Conservation (phyloP, 1,140 invertebrate species). For the Caenorhabditis brenneri region DNA sequence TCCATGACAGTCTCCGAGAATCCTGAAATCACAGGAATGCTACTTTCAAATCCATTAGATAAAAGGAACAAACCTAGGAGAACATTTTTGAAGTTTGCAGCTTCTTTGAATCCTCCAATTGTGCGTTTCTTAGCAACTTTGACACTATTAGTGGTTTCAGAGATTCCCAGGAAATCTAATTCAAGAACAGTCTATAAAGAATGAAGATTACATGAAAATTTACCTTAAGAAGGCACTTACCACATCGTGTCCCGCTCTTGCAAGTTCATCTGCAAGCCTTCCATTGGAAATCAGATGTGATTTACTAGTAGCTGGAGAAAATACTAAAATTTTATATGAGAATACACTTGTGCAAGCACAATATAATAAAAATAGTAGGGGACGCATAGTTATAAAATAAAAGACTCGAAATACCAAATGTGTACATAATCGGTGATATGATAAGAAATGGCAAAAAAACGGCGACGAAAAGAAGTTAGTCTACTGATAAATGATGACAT, state of each 20-base stretch:
- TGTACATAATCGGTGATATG: neutral
- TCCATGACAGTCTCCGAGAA: slow-evolving; percentile 16
- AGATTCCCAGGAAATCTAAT: slow-evolving; percentile 30
- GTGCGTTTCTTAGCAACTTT: slow-evolving; percentile 26
- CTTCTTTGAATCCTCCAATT: slow-evolving; percentile 21
- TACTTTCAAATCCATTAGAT: neutral
- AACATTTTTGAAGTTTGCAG: slow-evolving; percentile 1
- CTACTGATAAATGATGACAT: slow-evolving; percentile 1
- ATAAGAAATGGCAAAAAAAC: neutral
- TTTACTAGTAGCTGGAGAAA: slow-evolving; percentile 39
- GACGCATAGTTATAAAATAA: neutral
- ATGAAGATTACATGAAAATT: neutral
- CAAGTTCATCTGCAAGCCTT: slow-evolving; percentile 43
- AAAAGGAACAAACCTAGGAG: neutral
- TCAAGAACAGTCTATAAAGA: slow-evolving; percentile 34
- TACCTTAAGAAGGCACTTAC: neutral
- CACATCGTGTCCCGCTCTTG: slow-evolving; percentile 47
- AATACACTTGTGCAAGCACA: neutral
- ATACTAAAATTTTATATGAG: slow-evolving; percentile 41
- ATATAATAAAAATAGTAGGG: neutral
- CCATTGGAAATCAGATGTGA: slow-evolving; percentile 48
- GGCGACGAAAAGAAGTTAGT: neutral
- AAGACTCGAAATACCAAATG: neutral
- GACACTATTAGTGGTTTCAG: slow-evolving; percentile 32
- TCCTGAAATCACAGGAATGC: neutral